These are phyloP conservation scores for Ochropacha duplaris DNA, from an alignment of 2,888 invertebrate genomes.

Conservation along the genomic window DNA sequence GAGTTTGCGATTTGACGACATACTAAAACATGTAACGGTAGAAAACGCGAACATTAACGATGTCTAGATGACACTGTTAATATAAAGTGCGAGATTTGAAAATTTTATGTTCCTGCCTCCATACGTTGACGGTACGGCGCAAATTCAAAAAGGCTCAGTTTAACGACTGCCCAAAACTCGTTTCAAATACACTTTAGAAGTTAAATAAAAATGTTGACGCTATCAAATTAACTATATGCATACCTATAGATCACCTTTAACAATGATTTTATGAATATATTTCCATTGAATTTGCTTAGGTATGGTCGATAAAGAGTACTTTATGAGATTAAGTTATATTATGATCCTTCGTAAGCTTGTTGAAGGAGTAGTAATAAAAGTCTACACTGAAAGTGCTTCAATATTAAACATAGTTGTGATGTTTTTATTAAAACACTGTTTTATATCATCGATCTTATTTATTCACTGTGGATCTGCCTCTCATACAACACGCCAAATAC, in stretches of 20 bases:
- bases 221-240: slow-evolving; percentile 28
- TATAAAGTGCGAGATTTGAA: slow-evolving; percentile 48
- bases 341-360: not conserved
- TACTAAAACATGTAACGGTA: slow-evolving; percentile 43
- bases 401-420: not conserved
- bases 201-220: slow-evolving; percentile 37
- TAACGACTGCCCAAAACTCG: slow-evolving; percentile 45
- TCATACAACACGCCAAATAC: too few species aligned
- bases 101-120: slow-evolving; percentile 42
- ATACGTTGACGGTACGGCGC: slow-evolving; percentile 30
- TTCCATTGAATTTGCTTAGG: slow-evolving; percentile 16
- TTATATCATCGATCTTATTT: not conserved
- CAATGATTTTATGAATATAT: slow-evolving; percentile 17
- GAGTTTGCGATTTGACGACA: slow-evolving; percentile 42
- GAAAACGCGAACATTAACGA: slow-evolving; percentile 37
- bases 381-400: not conserved
- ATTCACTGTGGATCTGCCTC: too few species aligned
- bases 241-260: slow-evolving; percentile 3
- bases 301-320: slow-evolving; percentile 26
- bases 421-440: not conserved
- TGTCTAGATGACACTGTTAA: slow-evolving; percentile 39
- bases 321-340: not conserved
- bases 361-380: not conserved
- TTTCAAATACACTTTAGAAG: slow-evolving; percentile 35
- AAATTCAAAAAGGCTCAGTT: slow-evolving; percentile 26